Evolutionary conservation across 2,888 invertebrate species (phyloP).

Genomic region (Trisateles emortualis): DNA sequence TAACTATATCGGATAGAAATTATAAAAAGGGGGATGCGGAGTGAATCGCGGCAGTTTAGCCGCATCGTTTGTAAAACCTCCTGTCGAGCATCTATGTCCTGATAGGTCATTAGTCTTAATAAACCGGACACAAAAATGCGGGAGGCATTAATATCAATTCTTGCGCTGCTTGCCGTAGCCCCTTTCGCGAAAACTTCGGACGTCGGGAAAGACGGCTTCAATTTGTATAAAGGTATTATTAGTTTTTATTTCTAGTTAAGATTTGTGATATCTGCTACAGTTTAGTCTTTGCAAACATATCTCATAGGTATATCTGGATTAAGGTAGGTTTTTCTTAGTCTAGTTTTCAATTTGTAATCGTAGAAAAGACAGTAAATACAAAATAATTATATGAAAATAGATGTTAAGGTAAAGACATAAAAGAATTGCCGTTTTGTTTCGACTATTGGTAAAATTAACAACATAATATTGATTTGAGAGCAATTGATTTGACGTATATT

Average conservation of each 20-base stretch:
- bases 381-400: too few relatives aligned
- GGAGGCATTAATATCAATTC: slow-evolving; percentile 72
- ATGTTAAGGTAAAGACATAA: too few relatives aligned
- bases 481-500: too few relatives aligned
- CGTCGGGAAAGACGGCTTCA: slow-evolving; percentile 76
- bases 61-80: slow-evolving; percentile 42
- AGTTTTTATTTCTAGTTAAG: not conserved
- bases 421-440: too few relatives aligned
- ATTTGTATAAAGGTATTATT: slow-evolving; percentile 79
- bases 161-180: slow-evolving; percentile 63
- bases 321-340: too few relatives aligned
- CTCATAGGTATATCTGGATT: too few relatives aligned
- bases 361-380: too few relatives aligned
- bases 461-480: too few relatives aligned
- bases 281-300: too few relatives aligned
- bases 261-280: not conserved
- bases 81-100: slow-evolving; percentile 46
- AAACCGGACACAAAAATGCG: slow-evolving; percentile 65
- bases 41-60: slow-evolving; percentile 47
- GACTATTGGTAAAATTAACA: too few relatives aligned
- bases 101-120: slow-evolving; percentile 62
- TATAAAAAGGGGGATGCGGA: slow-evolving; percentile 66
- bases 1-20: slow-evolving; percentile 43
- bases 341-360: too few relatives aligned
- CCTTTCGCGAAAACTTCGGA: slow-evolving; percentile 61